These are phyloP conservation scores for Castor canadensis DNA, from an alignment of 2,113 vertebrate genomes.

Conservation along the genomic window DNA sequence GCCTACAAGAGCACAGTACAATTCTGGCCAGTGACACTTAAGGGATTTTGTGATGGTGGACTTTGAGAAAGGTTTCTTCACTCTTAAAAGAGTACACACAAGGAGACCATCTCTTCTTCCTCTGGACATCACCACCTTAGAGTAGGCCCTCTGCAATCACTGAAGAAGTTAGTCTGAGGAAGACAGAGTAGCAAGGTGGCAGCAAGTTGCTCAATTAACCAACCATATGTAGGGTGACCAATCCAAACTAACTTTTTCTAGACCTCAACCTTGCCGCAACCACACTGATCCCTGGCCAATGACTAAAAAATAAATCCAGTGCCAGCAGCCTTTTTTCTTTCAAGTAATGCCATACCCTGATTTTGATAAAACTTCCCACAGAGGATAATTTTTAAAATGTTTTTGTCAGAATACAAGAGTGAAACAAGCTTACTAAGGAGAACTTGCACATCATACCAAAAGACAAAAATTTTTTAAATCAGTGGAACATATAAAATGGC, in stretches of 20 bases:
- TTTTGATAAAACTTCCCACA: background rate
- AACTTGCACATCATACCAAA: background rate
- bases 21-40: background rate
- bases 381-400: background rate
- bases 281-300: background rate
- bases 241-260: background rate
- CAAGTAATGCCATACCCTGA: background rate
- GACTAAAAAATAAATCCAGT: background rate
- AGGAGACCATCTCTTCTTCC: background rate
- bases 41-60: background rate
- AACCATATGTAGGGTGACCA: background rate
- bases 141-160: background rate
- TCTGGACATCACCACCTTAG: background rate
- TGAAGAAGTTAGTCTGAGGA: background rate
- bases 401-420: constrained; percentile 19
- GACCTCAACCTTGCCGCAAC: background rate
- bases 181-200: background rate
- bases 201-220: background rate
- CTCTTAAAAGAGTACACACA: background rate
- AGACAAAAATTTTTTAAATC: background rate
- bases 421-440: background rate
- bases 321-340: background rate
- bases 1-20: background rate
- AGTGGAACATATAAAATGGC: background rate
- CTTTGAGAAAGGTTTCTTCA: background rate